phyloP scores from a whole-genome alignment of 1,140 invertebrate species.

The Coptotermes formosanus region DNA sequence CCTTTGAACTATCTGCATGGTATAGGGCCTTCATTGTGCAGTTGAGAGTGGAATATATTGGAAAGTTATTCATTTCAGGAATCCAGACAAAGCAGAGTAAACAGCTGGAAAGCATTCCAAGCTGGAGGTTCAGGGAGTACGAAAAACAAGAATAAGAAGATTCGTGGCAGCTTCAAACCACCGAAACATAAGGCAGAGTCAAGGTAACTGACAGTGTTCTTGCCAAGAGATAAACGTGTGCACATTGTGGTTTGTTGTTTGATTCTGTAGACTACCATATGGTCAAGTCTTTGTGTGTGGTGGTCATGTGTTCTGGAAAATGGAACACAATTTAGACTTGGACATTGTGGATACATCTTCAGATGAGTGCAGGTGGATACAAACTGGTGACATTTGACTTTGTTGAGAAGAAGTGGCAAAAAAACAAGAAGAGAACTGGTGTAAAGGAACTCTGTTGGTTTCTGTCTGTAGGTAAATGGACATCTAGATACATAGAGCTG shows the following conservation, averaged over 20 bases:
- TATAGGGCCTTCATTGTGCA: too few relatives aligned
- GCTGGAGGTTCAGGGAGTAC: slow-evolving; percentile 60
- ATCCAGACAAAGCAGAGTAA: slow-evolving; percentile 88
- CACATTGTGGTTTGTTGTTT: background rate
- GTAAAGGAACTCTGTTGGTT: background rate
- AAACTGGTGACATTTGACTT: background rate
- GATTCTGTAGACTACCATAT: background rate
- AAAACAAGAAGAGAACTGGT: background rate
- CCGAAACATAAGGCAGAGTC: slow-evolving; percentile 96
- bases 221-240: slow-evolving; percentile 43
- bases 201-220: slow-evolving; percentile 65
- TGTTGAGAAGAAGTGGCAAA: background rate
- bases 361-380: background rate
- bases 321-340: background rate
- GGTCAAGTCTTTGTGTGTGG: background rate
- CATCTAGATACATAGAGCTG: background rate
- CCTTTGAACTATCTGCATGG: too few relatives aligned
- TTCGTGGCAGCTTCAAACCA: slow-evolving; percentile 79
- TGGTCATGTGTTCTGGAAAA: background rate
- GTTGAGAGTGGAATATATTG: too few relatives aligned
- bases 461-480: background rate
- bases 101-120: slow-evolving; percentile 95
- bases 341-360: background rate
- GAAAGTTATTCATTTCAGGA: slow-evolving; percentile 60
- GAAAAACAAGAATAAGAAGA: slow-evolving; percentile 70